These are phyloP conservation scores for Sepiola atlantica DNA, from an alignment of 2,888 invertebrate genomes.

Conservation along the genomic window DNA sequence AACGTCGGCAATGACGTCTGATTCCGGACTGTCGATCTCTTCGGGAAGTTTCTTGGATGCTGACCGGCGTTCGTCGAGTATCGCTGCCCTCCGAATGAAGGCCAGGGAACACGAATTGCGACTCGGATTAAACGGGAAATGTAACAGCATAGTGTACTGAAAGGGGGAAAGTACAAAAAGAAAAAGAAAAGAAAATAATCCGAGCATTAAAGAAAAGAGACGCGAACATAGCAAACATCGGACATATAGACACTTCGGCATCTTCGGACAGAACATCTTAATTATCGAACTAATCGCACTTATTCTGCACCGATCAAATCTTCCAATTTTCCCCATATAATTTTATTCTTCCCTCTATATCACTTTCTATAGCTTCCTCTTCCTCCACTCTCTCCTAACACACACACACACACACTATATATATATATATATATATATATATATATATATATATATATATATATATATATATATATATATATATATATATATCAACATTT, in stretches of 20 bases:
- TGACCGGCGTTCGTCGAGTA: conserved; percentile 61
- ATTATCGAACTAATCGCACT: no score
- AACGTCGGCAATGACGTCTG: conserved; percentile 37
- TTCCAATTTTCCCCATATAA: no score
- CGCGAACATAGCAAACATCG: no score
- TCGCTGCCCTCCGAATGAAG: conserved; percentile 63
- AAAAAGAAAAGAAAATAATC: no score
- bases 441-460: conserved; percentile 16
- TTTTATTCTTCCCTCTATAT: no score
- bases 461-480: background rate
- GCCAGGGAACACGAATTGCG: conserved; percentile 65
- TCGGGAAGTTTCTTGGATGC: conserved; percentile 49
- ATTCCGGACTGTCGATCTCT: conserved; percentile 34
- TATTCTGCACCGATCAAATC: no score
- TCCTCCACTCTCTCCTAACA: background rate
- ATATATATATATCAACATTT: no score
- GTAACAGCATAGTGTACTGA: conserved; percentile 49
- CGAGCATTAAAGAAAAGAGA: no score
- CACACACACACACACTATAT: background rate
- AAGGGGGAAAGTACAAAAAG: no score
- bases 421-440: background rate
- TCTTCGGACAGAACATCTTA: no score
- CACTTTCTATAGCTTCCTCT: no score
- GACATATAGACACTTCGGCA: no score
- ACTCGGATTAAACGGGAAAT: conserved; percentile 53